These are phyloP conservation scores for Aphrophora alni DNA, from an alignment of 2,888 invertebrate genomes.

Conservation along the genomic window DNA sequence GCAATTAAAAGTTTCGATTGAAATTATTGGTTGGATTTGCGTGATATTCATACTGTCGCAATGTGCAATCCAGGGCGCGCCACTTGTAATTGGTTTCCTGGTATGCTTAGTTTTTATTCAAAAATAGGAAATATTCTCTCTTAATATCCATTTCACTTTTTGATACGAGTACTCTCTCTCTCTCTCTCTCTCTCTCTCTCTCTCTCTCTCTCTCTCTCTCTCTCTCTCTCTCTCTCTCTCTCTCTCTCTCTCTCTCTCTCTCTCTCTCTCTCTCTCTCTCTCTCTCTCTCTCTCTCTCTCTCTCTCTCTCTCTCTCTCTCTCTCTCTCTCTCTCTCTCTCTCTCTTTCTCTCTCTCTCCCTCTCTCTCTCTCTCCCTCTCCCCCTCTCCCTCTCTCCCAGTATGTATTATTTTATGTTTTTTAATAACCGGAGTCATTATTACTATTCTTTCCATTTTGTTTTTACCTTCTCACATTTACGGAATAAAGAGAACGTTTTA, in stretches of 20 bases:
- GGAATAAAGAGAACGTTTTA: too few species aligned
- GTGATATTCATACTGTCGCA: too few species aligned
- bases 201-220: background rate
- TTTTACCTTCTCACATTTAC: too few species aligned
- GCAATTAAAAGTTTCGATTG: background rate
- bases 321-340: background rate
- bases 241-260: constrained; percentile 36
- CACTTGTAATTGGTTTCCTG: too few species aligned
- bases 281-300: constrained; percentile 21
- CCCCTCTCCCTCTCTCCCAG: background rate
- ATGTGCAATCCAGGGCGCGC: too few species aligned
- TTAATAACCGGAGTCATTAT: too few species aligned
- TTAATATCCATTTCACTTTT: too few species aligned
- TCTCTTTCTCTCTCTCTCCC: background rate
- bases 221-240: constrained; percentile 42
- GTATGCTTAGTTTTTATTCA: too few species aligned
- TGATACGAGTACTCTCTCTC: background rate
- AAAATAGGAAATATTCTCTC: too few species aligned
- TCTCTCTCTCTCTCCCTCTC: background rate
- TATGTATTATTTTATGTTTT: background rate
- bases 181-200: background rate
- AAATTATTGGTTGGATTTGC: background rate
- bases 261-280: constrained; percentile 30
- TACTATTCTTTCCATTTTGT: too few species aligned
- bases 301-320: constrained; percentile 14